These are phyloP conservation scores for Phacellophora camtschatica DNA, from an alignment of 30 jellyfish, hydroid and myxozoan genomes.

Conservation along the genomic window DNA sequence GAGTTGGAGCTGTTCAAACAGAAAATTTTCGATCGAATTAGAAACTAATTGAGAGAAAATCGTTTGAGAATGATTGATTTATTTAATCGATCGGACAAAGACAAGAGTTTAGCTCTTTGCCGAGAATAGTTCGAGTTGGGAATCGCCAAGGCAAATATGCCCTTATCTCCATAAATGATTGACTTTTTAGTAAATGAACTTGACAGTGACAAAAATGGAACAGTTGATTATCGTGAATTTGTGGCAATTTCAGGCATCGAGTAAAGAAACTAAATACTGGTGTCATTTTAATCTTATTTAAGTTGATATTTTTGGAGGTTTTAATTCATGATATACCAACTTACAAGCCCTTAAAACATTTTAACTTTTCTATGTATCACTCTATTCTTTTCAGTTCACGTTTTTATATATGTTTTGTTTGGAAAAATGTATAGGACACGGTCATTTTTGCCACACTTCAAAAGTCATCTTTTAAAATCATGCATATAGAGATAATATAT, in stretches of 20 bases:
- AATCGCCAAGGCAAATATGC: slow-evolving; percentile 58
- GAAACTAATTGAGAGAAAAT: slow-evolving; percentile 54
- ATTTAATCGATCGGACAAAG: slow-evolving; percentile 77
- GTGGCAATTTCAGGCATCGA: slow-evolving; percentile 65
- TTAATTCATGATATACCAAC: no score
- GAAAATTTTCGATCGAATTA: slow-evolving; percentile 57
- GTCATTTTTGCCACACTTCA: no score
- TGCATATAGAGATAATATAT: no score
- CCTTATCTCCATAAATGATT: slow-evolving; percentile 63
- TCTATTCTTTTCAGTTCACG: no score
- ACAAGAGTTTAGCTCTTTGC: slow-evolving; percentile 55
- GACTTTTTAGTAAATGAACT: slow-evolving; percentile 47
- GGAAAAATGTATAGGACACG: no score
- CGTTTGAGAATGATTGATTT: slow-evolving; percentile 78
- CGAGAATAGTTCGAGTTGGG: slow-evolving; percentile 56
- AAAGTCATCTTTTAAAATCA: no score
- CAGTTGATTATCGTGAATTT: slow-evolving; percentile 62
- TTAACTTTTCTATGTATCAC: no score
- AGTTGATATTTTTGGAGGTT: no score
- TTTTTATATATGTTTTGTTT: no score
- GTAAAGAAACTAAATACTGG: no score
- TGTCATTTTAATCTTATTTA: no score
- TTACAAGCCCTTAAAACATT: no score
- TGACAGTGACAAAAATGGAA: slow-evolving; percentile 59
- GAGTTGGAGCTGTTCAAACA: slow-evolving; percentile 26